Percentiles rank a stretch among this genome's conserved stretches.
phyloP scores from a whole-genome alignment of 2,888 invertebrate species.

The Euplexia lucipara region DNA sequence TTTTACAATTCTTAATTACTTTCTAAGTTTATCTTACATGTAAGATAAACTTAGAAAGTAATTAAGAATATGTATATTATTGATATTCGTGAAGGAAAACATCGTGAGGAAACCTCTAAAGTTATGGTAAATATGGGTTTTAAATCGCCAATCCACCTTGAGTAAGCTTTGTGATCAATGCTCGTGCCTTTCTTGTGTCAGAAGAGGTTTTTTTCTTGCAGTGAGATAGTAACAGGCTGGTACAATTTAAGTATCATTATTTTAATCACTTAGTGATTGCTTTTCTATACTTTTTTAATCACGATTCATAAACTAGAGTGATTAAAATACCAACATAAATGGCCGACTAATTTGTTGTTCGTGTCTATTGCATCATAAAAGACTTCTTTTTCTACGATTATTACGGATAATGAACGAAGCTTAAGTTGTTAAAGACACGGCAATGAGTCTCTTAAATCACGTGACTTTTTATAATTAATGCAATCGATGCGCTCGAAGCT shows the following conservation, averaged over 20 bases:
- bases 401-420: neutral
- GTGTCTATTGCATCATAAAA: neutral
- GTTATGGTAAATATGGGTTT: too few species aligned
- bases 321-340: neutral
- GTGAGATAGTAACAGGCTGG: neutral
- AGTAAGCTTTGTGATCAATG: too few species aligned
- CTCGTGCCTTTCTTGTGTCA: too few species aligned
- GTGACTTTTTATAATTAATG: conserved; percentile 24
- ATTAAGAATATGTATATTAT: too few species aligned
- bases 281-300: neutral
- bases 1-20: too few species aligned
- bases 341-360: too few species aligned
- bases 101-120: too few species aligned
- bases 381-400: neutral
- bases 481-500: neutral
- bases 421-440: neutral
- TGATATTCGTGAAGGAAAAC: too few species aligned
- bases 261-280: conserved; percentile 3
- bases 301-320: neutral
- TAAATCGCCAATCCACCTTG: too few species aligned
- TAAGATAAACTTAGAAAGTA: too few species aligned
- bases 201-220: too few species aligned
- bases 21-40: too few species aligned
- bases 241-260: neutral
- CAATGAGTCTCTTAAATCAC: neutral